Conservation (phyloP, 2,113 vertebrate species). For the Anser brachyrhynchus region DNA sequence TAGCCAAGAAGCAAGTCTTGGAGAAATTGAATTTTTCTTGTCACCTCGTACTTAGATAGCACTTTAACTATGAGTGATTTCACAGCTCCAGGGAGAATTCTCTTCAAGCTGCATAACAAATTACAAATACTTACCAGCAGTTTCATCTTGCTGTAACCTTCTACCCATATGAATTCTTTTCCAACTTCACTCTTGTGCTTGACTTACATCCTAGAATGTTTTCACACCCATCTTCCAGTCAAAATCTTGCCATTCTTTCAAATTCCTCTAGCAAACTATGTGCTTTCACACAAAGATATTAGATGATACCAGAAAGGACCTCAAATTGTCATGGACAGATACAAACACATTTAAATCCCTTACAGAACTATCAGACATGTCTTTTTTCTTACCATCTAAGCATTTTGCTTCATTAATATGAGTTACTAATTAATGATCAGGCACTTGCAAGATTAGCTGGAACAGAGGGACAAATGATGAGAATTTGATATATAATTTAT, state of each 20-base stretch:
- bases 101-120: neutral
- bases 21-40: neutral
- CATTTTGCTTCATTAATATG: neutral
- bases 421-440: neutral
- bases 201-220: neutral
- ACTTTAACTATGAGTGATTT: neutral
- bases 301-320: neutral
- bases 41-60: neutral
- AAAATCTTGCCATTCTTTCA: neutral
- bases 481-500: neutral
- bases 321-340: neutral
- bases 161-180: neutral
- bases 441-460: neutral
- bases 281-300: neutral
- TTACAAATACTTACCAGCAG: neutral
- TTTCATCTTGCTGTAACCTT: neutral
- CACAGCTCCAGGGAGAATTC: neutral
- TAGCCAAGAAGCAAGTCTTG: neutral
- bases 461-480: neutral
- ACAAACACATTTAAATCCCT: neutral
- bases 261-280: neutral
- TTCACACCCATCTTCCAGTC: neutral
- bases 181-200: neutral
- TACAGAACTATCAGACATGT: neutral
- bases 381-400: neutral